Base-by-base conservation (phyloP, 2,113 vertebrate species). In the Ictalurus punctatus region DNA sequence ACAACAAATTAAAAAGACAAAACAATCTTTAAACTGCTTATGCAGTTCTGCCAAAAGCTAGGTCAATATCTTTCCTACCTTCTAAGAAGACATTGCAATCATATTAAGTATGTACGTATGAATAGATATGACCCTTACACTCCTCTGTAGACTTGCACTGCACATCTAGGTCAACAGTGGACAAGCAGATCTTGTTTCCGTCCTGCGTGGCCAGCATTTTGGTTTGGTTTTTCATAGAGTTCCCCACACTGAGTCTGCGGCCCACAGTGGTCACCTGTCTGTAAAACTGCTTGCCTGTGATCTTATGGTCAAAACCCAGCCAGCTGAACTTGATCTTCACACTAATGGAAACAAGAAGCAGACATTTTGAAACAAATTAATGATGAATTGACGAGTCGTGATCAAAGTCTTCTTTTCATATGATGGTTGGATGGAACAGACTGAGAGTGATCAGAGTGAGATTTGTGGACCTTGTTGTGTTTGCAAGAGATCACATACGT, bases 311-410 rank as follows among this genome's bases (percentile, higher is more conserved):
- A 83, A 99, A 99, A 78, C 98, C 98, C 95, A 99, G 96, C 98
- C 98, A 99, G 96, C 98, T 99, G 96, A 99, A 99, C 95, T 99
- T 99, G 92, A 99, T 97, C 95, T 99, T 99, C 91, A 99, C 98
- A 93, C 98, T 99, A 94, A 80, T 40, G 25, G 21, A 86, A 71
- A 83, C 44, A 80, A 48, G 17, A 87, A 21, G 6, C 16, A 19
- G 25, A 71, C 48, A 83, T n/a, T 13, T 27, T 44, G 10, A 48
- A 52, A 65, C 21, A 61, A 73, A 34, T 27, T 25, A 73, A 34
- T 14, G 23, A 82, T 13, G 10, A 80, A 48, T 27, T n/a, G 30
- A 61, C 56, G 25, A 58, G 17, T n/a, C 59, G 44, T 40, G 25
- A 74, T 59, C n/a, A 76, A 78, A 14, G 23, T 37, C n/a, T 25